Base-by-base conservation (phyloP, 2,797 vertebrate genomes). In the Anas bahamensis region DNA sequence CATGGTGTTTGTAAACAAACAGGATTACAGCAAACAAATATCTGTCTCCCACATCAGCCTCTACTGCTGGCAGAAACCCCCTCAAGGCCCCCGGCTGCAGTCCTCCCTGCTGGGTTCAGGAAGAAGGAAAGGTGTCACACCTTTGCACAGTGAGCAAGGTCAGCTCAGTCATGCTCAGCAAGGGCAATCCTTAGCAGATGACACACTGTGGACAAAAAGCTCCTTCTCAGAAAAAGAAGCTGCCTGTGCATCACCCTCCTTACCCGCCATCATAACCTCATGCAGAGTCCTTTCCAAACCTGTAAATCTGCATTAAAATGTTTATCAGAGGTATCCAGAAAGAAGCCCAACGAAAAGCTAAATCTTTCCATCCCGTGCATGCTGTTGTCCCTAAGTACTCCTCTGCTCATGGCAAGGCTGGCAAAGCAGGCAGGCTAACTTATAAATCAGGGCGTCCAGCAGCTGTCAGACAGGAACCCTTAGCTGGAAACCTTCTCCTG, bases 401-500 rank as follows among this genome's bases (percentile, higher is more conserved):
- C 72, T 56, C 37, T 73, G n/a, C 61, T 83, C 63, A 44, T 0
- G 1, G 69, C 41, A 71, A 77, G 82, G 39, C 29, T 59, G 74
- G 42, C 68, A 82, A 84, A 80, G 10, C 12, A 84, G 59, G 61
- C 60, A 64, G 59, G 31, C 60, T 68, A 1, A 6, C n/a, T 81
- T 65, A 93, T 63, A 91, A 95, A 90, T 91, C 77, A 91, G 59
- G 82, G 59, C 0, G 6, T 74, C 72, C 79, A 87, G 84, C 71
- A 93, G 82, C 79, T 89, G 79, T 65, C 74, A 92, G 72, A 37
- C 61, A 81, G 66, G 75, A 86, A 77, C 73, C 61, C 65, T 74
- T 60, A 56, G 72, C 42, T 44, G 63, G 64, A 89, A 91, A 18
- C 39, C 28, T 63, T 65, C 59, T 68, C 50, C 71, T 83, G 76